Conservation (phyloP, 2,797 vertebrate genomes). For the Erpetoichthys calabaricus region DNA sequence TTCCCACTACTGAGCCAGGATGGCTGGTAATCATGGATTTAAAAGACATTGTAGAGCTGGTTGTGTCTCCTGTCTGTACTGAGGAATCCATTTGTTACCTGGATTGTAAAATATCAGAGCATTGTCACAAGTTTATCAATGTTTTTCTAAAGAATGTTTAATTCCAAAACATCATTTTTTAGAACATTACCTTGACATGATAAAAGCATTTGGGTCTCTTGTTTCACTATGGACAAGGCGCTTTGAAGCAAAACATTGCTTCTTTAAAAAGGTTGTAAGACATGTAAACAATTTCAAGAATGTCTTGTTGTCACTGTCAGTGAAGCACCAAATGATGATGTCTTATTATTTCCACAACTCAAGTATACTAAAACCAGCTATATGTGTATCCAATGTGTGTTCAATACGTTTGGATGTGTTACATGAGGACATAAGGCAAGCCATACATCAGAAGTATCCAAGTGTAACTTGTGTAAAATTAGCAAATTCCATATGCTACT, state of each 20-base stretch:
- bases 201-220: conserved; percentile 6
- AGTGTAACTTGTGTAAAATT: conserved; percentile 12
- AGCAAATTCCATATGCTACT: conserved; percentile 9
- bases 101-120: conserved; percentile 10
- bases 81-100: conserved; percentile 5
- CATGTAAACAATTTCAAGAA: conserved; percentile 4
- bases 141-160: conserved; percentile 7
- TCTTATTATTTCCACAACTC: conserved; percentile 9
- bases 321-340: conserved; percentile 14
- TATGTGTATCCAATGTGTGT: conserved; percentile 8
- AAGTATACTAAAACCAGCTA: background rate
- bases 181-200: conserved; percentile 9
- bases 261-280: conserved; percentile 5
- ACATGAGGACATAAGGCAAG: conserved; percentile 6
- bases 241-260: background rate
- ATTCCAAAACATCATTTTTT: conserved; percentile 10
- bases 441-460: conserved; percentile 6
- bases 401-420: conserved; percentile 7
- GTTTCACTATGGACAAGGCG: conserved; percentile 9
- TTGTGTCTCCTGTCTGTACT: conserved; percentile 3
- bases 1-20: no score
- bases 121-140: conserved; percentile 3
- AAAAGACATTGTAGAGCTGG: conserved; percentile 4
- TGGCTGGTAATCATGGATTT: background rate
- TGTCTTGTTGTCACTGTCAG: conserved; percentile 13